Conservation (phyloP, 2,797 vertebrate species). For the Semotilus atromaculatus region DNA sequence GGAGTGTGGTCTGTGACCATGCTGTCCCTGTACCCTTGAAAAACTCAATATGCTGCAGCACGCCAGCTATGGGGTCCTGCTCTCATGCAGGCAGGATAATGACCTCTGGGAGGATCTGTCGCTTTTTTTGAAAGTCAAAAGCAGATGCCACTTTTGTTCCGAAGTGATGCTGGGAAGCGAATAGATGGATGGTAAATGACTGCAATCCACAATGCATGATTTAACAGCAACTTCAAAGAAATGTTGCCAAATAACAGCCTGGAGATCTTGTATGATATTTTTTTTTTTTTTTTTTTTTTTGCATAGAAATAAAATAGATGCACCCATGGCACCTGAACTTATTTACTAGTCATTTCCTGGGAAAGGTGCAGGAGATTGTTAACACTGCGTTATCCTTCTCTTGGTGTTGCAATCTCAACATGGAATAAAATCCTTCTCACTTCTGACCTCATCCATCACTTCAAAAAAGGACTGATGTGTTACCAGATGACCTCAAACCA, state of each 20-base stretch:
- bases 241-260: slow-evolving; percentile 1
- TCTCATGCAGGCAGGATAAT: slow-evolving; percentile 31
- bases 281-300: too few relatives aligned
- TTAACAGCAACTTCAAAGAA: slow-evolving; percentile 22
- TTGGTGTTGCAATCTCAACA: slow-evolving; percentile 2
- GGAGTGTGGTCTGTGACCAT: slow-evolving; percentile 35
- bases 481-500: slow-evolving; percentile 16
- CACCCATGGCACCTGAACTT: neutral
- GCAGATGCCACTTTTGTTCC: neutral
- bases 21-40: slow-evolving; percentile 36
- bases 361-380: slow-evolving; percentile 7
- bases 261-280: neutral
- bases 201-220: slow-evolving; percentile 17
- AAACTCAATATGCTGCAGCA: slow-evolving; percentile 28
- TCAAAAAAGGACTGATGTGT: slow-evolving; percentile 17
- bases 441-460: slow-evolving; percentile 28
- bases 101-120: slow-evolving; percentile 15
- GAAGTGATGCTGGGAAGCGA: neutral
- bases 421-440: slow-evolving; percentile 32
- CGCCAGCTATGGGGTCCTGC: slow-evolving; percentile 17
- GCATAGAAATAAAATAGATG: neutral
- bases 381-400: neutral
- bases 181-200: slow-evolving; percentile 1
- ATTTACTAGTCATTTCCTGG: neutral
- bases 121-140: slow-evolving; percentile 37